A percentile compares a stretch with the other conserved stretches of the same genome.
These are phyloP conservation scores for Pterostichus niger DNA, from an alignment of 2,888 invertebrate genomes.

Conservation along the genomic window DNA sequence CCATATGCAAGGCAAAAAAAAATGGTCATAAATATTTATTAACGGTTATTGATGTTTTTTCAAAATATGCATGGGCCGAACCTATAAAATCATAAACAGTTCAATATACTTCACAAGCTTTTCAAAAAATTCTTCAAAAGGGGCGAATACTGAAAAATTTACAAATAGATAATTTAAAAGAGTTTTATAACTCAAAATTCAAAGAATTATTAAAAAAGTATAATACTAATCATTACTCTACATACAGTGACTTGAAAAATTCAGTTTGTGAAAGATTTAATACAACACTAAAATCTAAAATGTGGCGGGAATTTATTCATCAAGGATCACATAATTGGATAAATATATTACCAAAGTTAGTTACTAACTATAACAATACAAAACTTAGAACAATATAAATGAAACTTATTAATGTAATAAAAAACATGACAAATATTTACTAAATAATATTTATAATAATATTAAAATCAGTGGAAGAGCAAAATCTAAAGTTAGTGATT, in stretches of 20 bases:
- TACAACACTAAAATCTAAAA: neutral
- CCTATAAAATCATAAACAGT: constrained; percentile 72
- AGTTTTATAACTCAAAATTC: constrained; percentile 35
- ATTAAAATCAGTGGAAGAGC: neutral
- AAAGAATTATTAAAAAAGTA: constrained; percentile 9
- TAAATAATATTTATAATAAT: neutral
- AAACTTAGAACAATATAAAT: constrained; percentile 5
- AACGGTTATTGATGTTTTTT: constrained; percentile 71
- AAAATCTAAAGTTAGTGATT: too few species aligned
- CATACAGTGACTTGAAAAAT: neutral
- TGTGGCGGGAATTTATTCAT: neutral
- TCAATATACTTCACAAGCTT: constrained; percentile 68
- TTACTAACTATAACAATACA: neutral
- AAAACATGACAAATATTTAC: neutral
- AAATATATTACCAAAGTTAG: neutral
- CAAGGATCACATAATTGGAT: neutral
- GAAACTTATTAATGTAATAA: constrained; percentile 10
- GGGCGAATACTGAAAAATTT: constrained; percentile 9
- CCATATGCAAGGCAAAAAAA: constrained; percentile 71
- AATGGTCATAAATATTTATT: constrained; percentile 72
- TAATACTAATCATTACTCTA: constrained; percentile 22
- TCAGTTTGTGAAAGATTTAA: too few species aligned
- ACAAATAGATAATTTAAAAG: constrained; percentile 17
- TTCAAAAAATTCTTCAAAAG: neutral
- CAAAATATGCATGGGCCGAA: constrained; percentile 73